These are phyloP conservation scores for Tenthredo mesomela DNA, from an alignment of 2,888 invertebrate species.

Conservation along the genomic window DNA sequence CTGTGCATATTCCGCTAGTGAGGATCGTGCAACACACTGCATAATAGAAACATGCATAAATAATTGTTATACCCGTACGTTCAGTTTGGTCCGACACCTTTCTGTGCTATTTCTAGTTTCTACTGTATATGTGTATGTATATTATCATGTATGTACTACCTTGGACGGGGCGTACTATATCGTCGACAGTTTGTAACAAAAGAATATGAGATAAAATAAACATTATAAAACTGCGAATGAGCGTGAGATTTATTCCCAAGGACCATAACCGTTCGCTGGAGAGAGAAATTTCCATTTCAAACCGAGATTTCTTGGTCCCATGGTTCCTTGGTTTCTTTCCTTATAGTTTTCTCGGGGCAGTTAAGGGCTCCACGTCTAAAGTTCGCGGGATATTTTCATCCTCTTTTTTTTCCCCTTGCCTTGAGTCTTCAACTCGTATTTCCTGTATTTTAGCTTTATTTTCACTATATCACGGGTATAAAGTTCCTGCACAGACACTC, in stretches of 20 bases:
- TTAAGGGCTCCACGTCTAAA: slow-evolving; percentile 24
- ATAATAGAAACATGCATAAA: slow-evolving; percentile 32
- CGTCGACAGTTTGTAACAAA: slow-evolving; percentile 10
- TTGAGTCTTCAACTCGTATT: too few species aligned
- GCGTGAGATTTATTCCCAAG: slow-evolving; percentile 22
- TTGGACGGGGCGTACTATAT: background rate
- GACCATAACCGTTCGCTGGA: slow-evolving; percentile 39
- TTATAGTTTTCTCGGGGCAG: background rate
- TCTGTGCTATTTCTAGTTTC: background rate
- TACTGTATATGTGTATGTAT: too few species aligned
- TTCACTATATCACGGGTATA: background rate
- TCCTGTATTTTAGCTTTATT: background rate
- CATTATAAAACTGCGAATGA: slow-evolving; percentile 47
- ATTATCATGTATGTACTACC: background rate
- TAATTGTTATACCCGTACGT: background rate
- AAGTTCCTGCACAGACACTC: too few species aligned
- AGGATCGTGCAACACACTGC: background rate
- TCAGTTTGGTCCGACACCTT: background rate
- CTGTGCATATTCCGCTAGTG: background rate
- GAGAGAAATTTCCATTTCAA: slow-evolving; percentile 35
- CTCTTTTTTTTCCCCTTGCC: too few species aligned
- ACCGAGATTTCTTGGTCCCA: slow-evolving; percentile 22
- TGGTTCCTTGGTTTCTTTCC: background rate
- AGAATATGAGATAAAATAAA: slow-evolving; percentile 34
- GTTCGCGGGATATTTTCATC: slow-evolving; percentile 15